Percentiles rank a stretch among this genome's conserved stretches.
Evolutionary conservation across 2,888 invertebrate species (phyloP).

Genomic region (Didymodactylos carnosus): DNA sequence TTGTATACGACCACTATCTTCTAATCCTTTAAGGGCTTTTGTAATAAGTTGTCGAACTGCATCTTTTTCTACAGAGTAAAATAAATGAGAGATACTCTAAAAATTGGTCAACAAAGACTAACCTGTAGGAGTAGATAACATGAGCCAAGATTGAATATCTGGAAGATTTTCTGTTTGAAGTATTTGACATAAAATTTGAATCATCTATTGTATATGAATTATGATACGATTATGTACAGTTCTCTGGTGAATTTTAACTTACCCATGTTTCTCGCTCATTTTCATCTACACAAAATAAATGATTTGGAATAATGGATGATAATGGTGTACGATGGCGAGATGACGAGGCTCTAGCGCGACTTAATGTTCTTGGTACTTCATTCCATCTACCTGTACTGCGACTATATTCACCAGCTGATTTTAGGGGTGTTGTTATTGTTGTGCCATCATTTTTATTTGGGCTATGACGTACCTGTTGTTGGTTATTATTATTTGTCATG

Average conservation of each 20-base stretch:
- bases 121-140: not conserved
- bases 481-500: too few relatives aligned
- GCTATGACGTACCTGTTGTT: too few relatives aligned
- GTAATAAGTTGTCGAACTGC: conserved; percentile 1
- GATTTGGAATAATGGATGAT: not conserved
- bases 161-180: conserved; percentile 8
- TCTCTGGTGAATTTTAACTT: not conserved
- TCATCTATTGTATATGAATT: not conserved
- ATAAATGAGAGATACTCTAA: not conserved
- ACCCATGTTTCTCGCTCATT: conserved; percentile 1
- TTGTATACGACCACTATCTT: conserved; percentile 6
- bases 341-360: not conserved
- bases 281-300: not conserved
- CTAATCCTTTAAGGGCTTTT: conserved; percentile 3
- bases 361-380: not conserved
- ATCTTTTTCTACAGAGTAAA: conserved; percentile 2
- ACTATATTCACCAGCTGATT: not conserved
- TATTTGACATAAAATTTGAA: conserved; percentile 12
- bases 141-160: conserved; percentile 13
- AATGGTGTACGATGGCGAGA: not conserved
- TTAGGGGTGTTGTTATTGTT: not conserved
- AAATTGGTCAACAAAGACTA: not conserved
- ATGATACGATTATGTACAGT: not conserved
- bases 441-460: too few relatives aligned
- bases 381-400: not conserved